Conservation (phyloP, 1,140 invertebrate species). For the Paraescarpia echinospica region DNA sequence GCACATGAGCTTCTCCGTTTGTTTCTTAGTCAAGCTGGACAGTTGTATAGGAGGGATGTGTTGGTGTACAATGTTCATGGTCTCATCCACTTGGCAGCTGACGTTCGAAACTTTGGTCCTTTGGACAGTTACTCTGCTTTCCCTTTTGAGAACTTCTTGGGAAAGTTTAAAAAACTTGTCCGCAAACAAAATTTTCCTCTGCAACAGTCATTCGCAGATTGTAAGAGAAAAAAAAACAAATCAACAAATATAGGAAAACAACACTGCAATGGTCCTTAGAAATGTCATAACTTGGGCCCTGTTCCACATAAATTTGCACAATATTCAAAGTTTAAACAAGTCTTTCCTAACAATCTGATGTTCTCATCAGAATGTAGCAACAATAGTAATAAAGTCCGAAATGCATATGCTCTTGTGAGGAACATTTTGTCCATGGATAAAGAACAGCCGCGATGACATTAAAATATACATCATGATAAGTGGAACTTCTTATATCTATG, state of each 20-base stretch:
- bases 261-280: background rate
- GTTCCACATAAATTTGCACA: background rate
- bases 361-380: slow-evolving; percentile 13
- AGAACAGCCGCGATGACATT: slow-evolving; percentile 6
- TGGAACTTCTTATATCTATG: too few relatives aligned
- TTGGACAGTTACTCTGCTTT: slow-evolving; percentile 57
- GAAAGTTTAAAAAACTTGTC: slow-evolving; percentile 50
- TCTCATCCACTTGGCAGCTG: slow-evolving; percentile 54
- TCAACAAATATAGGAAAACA: background rate
- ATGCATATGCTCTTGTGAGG: slow-evolving; percentile 5
- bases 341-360: background rate
- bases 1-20: slow-evolving; percentile 40
- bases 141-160: slow-evolving; percentile 59
- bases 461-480: too few relatives aligned
- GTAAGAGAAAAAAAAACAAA: slow-evolving; percentile 32
- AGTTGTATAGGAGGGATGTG: slow-evolving; percentile 45
- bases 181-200: slow-evolving; percentile 38
- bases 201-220: slow-evolving; percentile 40
- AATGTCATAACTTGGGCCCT: background rate
- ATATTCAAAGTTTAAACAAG: background rate
- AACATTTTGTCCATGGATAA: background rate
- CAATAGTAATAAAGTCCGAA: background rate
- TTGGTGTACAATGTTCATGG: slow-evolving; percentile 56
- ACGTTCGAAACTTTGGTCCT: slow-evolving; percentile 53
- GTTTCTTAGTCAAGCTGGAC: slow-evolving; percentile 45